These are phyloP conservation scores for Macroteleia sp. DNA, from an alignment of 2,888 invertebrate species.

Conservation along the genomic window DNA sequence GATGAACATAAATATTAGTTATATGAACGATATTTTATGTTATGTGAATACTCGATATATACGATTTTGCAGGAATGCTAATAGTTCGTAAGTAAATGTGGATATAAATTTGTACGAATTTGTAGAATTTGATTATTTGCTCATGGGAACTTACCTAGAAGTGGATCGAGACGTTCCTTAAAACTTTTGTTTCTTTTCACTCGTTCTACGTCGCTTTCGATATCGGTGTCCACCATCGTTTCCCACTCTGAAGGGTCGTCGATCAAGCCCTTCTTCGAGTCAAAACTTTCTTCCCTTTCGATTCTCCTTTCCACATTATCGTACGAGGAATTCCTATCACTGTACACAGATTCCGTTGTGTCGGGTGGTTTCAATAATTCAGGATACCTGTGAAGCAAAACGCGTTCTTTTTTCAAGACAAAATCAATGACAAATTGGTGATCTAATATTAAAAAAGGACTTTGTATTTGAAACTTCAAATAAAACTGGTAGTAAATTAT, in stretches of 20 bases:
- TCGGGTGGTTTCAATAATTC: slow-evolving; percentile 87
- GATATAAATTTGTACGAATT: no score
- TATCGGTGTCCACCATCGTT: slow-evolving; percentile 84
- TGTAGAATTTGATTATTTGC: no score
- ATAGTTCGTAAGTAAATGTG: no score
- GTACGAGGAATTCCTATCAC: slow-evolving; percentile 87
- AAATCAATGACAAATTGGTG: slow-evolving; percentile 22
- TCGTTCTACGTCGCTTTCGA: slow-evolving; percentile 82
- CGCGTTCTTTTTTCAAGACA: slow-evolving; percentile 17
- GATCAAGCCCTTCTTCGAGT: slow-evolving; percentile 73
- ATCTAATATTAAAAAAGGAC: slow-evolving; percentile 19
- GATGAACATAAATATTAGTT: no score
- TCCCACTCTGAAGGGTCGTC: slow-evolving; percentile 81
- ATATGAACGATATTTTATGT: no score
- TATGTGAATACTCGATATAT: no score
- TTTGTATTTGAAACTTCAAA: slow-evolving; percentile 15
- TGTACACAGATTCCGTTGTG: slow-evolving; percentile 77
- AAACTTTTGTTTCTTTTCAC: slow-evolving; percentile 88
- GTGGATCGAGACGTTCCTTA: slow-evolving; percentile 90
- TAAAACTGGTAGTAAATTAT: slow-evolving; percentile 21
- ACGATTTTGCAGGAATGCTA: no score
- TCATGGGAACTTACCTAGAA: slow-evolving; percentile 89
- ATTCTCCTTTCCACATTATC: slow-evolving; percentile 89
- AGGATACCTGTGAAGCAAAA: slow-evolving; percentile 86
- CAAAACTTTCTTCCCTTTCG: slow-evolving; percentile 77